A percentile compares a stretch with the other conserved stretches of the same genome.
phyloP scores from a whole-genome alignment of 2,888 invertebrate species.

The Coelopa pilipes region DNA sequence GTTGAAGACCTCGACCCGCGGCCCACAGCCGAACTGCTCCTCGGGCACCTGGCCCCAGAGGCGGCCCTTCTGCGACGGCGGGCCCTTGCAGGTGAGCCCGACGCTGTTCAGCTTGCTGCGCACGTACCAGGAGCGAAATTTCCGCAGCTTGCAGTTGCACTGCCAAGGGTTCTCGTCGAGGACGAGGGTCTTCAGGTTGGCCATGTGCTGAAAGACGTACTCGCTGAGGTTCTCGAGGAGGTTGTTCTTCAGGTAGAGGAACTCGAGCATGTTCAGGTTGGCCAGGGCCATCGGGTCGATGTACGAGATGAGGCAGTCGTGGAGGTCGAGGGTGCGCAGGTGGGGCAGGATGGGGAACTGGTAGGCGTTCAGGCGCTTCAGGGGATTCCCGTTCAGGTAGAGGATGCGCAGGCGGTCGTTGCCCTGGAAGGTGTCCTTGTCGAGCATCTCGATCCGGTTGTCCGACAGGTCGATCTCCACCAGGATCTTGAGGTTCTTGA shows the following conservation, averaged over 20 bases:
- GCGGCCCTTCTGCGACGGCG: constrained; percentile 75
- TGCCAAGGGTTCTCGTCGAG: constrained; percentile 90
- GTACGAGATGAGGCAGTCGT: constrained; percentile 79
- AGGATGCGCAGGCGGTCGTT: constrained; percentile 84
- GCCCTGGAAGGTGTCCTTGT: constrained; percentile 84
- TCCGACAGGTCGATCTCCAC: constrained; percentile 89
- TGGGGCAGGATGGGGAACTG: constrained; percentile 87
- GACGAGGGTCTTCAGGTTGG: constrained; percentile 81
- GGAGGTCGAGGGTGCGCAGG: constrained; percentile 82
- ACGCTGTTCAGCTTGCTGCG: constrained; percentile 81
- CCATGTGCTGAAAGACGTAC: constrained; percentile 76
- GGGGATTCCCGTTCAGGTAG: constrained; percentile 84
- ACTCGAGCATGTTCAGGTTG: constrained; percentile 78
- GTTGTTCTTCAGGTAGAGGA: constrained; percentile 85
- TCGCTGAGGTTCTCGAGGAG: constrained; percentile 77
- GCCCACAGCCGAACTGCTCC: constrained; percentile 84
- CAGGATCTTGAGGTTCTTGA: constrained; percentile 84
- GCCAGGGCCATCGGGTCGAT: constrained; percentile 83
- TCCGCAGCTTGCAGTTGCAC: constrained; percentile 87
- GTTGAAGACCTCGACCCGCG: constrained; percentile 75
- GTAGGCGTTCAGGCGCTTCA: constrained; percentile 76
- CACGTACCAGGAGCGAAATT: constrained; percentile 86
- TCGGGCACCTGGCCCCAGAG: constrained; percentile 82
- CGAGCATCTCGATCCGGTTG: constrained; percentile 79
- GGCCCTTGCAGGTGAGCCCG: constrained; percentile 79